Base-by-base conservation (phyloP, 2,797 vertebrate genomes). In the Pelochelys cantorii region DNA sequence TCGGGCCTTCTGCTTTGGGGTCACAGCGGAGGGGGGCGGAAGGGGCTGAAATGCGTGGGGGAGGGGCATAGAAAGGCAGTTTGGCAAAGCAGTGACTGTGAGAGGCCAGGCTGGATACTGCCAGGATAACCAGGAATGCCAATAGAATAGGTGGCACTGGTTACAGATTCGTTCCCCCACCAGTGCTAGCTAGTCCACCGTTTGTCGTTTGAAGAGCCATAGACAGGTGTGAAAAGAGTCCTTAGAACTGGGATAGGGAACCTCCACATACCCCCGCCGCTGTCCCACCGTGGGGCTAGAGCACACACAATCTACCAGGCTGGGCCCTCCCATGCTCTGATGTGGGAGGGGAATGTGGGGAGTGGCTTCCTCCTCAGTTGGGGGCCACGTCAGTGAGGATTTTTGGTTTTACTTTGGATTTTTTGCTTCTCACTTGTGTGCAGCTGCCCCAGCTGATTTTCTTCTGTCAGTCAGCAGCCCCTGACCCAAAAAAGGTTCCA, bases 71-170 rank as follows among this genome's bases (percentile, higher is more conserved):
- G 4, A 3, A 23, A 1, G 68, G 78, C 77, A 80, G 56, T 62
- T 37, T 81, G 75, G 54, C 13, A 1, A 59, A 22, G 0, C 12
- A 5, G 85, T 56, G 8, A 81, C 42, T 3, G 3, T 42, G 34
- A 54, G 84, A 1, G 7, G 55, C 48, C n/a, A 29, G 7, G 57
- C 25, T 29, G 25, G n/a, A 14, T 2, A 10, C 65, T 4, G n/a
- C 2, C 20, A 7, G 17, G 8, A 1, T 27, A 85, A 86, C 48
- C 1, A 14, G 17, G 9, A 65, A 78, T 25, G 29, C 59, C n/a
- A 2, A 0, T 1, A 5, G 25, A 2, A 0, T 1, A 5, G 25
- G 25, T 60, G 59, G 25, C 25, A 60, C 10, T 11, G 11, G 27
- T 68, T n/a, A 68, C 65, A 17, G 31, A 37, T 17, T 74, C 86